Evolutionary conservation across 2,888 invertebrate species (phyloP), one percentile per base, ranked within the genome.

Genomic region (Pheosia gnoma): DNA sequence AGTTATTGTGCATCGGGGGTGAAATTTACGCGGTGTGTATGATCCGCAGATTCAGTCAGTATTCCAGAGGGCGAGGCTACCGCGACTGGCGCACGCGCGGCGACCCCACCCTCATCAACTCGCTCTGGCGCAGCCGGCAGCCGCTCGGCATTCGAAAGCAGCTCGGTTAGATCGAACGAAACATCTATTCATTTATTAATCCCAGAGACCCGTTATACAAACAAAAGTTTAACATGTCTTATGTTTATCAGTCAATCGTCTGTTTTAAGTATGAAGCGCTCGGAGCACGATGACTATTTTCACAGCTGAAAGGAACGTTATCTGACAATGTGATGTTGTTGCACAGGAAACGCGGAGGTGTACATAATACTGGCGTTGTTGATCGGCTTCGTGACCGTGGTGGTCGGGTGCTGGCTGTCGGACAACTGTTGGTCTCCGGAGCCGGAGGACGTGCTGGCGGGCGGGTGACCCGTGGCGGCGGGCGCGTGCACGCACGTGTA

Each of bases 371-470:
- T 96, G 79, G 96, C 96, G 51, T 91, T 96, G 70, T 91, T 96
- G 78, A 96, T 96, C 84, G 96, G 96, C 58, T 94, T 96, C 81
- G 94, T 96, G 79, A 96, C 96, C 11, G 96, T 96, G 63, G 96
- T 96, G 75, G 95, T 96, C 77, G 96, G 96, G 75, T 96, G 96
- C 89, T 96, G 96, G 96, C 92, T 96, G 63, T 96, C 96, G 49
- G 96, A 96, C 94, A 96, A 96, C 91, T 96, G 96, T 87, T 96
- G 96, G 96, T 96, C 96, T 61, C 96, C 96, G 72, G 96, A 96
- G 85, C 96, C 96, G 63, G 95, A 96, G 81, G 95, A 95, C 81
- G 90, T 94, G 63, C 89, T 95, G 80, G 95, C 95, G 78, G 94
- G 95, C 84, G 96, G 96, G 90, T 96, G 96, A 96, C 95, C 95